Conservation (phyloP, 2,113 vertebrate species). For the Pangasianodon hypophthalmus region DNA sequence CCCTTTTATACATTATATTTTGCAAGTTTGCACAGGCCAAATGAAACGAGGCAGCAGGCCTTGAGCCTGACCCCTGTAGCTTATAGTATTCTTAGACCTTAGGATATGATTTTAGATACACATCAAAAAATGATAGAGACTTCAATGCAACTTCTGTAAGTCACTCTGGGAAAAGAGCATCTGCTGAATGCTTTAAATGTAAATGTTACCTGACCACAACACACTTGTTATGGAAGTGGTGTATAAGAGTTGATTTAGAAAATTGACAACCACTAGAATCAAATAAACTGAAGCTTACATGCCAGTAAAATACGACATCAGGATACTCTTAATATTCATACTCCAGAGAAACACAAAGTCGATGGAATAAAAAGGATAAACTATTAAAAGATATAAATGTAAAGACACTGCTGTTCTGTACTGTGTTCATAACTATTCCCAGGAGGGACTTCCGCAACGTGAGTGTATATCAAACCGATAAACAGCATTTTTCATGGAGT, state of each 20-base stretch:
- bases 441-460: neutral
- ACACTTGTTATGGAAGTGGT: neutral
- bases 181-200: neutral
- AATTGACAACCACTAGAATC: neutral
- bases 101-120: neutral
- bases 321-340: neutral
- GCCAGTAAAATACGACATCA: too few relatives aligned
- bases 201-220: neutral
- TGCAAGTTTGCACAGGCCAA: neutral
- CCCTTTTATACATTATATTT: neutral
- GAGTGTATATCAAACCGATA: slow-evolving; percentile 1
- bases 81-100: neutral
- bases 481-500: slow-evolving; percentile 5
- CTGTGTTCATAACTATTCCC: neutral
- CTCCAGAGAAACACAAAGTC: neutral
- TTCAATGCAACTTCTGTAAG: neutral
- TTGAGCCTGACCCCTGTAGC: neutral
- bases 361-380: neutral
- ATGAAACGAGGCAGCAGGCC: neutral
- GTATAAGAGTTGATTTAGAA: neutral
- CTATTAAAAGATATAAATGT: neutral
- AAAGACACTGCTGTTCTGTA: neutral
- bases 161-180: neutral
- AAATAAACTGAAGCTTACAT: neutral
- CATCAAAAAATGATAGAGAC: neutral